Evolutionary conservation across 2,113 vertebrate species (phyloP), one percentile per base, ranked within the genome.

Genomic region (Sorex fumeus): DNA sequence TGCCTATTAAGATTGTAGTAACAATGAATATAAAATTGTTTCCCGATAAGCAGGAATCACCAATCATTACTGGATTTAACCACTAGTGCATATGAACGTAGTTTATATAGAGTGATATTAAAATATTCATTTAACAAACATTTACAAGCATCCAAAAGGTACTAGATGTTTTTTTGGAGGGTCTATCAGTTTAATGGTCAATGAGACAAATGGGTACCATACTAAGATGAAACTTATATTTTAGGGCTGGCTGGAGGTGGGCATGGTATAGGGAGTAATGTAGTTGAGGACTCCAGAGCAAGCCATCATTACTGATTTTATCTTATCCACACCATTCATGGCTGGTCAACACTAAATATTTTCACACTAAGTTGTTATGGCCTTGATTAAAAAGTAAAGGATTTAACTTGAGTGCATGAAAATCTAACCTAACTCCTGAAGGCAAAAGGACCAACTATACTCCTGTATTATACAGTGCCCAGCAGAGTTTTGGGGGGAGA

Each of bases 41-140:
- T 50, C 62, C 40, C 64, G 71, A 28, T 84, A 66, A 64, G 8
- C 18, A 62, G 32, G 15, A 70, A 66, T 57, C 40, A 60, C 28
- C 85, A 76, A 57, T 62, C 18, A 88, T 50, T 76, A 27, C 66
- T 75, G 93, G n/a, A 8, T 86, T 89, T 93, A 84, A 92, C 82
- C 78, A 88, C 71, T 90, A 88, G 50, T 90, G 16, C 6, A 74
- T 72, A 74, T 40, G 15, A 57, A 84, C 40, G 23, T 53, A 45
- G 36, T 75, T 84, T 92, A 25, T 75, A 71, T 71, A 82, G 81
- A 69, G 47, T 83, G 28, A 10, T 88, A 83, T 47, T 67, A 8
- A 93, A 86, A 70, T 82, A 19, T 12, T 82, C 77, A 91, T n/a
- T 43, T 87, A 79, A 40, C n/a, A 67, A 53, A 32, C 34, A 66